These are phyloP conservation scores for Nemotelus nigrinus DNA, from an alignment of 2,888 invertebrate genomes.

Conservation along the genomic window DNA sequence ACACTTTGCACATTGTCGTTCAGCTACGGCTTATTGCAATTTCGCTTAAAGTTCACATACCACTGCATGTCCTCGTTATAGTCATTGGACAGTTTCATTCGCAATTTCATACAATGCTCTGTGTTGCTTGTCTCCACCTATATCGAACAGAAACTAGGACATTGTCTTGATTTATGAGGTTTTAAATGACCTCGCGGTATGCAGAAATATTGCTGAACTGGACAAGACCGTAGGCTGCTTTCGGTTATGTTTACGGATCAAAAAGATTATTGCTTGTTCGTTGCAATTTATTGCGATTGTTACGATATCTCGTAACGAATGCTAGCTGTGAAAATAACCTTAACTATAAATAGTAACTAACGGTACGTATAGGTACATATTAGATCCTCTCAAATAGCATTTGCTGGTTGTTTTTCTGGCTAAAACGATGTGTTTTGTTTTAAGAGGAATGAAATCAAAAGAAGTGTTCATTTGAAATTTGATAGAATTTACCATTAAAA, in stretches of 20 bases:
- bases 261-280: constrained; percentile 20
- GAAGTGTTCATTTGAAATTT: too few species aligned
- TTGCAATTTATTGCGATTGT: neutral
- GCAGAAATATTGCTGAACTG: constrained; percentile 7
- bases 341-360: too few species aligned
- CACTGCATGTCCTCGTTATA: neutral
- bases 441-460: too few species aligned
- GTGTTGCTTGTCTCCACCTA: neutral
- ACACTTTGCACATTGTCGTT: constrained; percentile 7
- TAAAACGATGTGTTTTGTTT: too few species aligned
- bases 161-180: constrained; percentile 26
- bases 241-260: neutral
- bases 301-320: neutral
- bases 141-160: constrained; percentile 17
- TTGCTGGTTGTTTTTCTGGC: too few species aligned
- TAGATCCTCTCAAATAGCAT: too few species aligned
- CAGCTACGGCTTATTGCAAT: constrained; percentile 18
- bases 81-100: neutral
- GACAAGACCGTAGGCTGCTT: neutral
- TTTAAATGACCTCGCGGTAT: constrained; percentile 28
- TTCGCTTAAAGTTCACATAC: constrained; percentile 8
- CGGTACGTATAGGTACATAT: too few species aligned
- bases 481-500: too few species aligned
- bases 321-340: neutral
- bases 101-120: neutral